These are phyloP conservation scores for Poeciliopsis prolifica DNA, from an alignment of 2,113 vertebrate genomes.

Conservation along the genomic window DNA sequence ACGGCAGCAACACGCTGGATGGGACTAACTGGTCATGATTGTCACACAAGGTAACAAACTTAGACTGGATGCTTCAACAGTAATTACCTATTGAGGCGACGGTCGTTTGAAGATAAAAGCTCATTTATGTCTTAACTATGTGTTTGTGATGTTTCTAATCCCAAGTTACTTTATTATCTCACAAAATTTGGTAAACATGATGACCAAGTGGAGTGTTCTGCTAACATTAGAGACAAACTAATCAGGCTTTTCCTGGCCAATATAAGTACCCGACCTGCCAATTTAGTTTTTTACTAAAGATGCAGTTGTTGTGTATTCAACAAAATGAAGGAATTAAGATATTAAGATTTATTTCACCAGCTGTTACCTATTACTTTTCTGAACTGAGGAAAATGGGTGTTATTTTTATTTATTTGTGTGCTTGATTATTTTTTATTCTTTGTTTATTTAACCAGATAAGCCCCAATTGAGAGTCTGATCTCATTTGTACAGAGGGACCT, in stretches of 20 bases:
- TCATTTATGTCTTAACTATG: neutral
- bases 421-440: too few relatives aligned
- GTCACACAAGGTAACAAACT: slow-evolving; percentile 68
- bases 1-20: slow-evolving; percentile 31
- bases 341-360: neutral
- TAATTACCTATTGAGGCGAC: slow-evolving; percentile 17
- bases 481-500: too few relatives aligned
- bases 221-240: neutral
- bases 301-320: too few relatives aligned
- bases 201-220: neutral
- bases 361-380: neutral
- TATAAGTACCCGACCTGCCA: too few relatives aligned
- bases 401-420: too few relatives aligned
- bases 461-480: too few relatives aligned
- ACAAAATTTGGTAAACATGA: neutral
- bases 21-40: slow-evolving; percentile 47
- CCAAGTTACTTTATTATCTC: neutral
- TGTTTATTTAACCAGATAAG: too few relatives aligned
- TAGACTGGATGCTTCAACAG: slow-evolving; percentile 38
- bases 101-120: neutral
- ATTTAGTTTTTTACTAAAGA: neutral
- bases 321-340: neutral
- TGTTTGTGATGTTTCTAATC: neutral
- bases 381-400: neutral
- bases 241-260: neutral